Evolutionary conservation across 2,113 vertebrate genomes (phyloP), one percentile per base, ranked within the genome.

Genomic region (Campylorhamphus procurvoides): DNA sequence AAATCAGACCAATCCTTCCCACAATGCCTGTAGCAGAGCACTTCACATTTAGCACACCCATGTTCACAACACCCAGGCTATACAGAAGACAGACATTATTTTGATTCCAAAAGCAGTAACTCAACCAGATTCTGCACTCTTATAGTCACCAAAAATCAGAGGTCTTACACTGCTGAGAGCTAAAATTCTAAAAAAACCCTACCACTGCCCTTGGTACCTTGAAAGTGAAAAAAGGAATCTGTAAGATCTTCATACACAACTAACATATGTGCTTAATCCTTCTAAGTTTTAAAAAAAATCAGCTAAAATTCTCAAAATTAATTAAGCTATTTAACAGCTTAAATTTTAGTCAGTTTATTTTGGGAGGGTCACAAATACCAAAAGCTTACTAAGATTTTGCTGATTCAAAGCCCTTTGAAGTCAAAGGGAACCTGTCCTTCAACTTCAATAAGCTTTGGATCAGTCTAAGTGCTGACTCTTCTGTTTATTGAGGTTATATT

Each of bases 351-450:
- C 29, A 56, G 37, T 64, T 91, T 69, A 79, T 76, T 87, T 79
- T 44, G 73, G 12, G 3, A 73, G 3, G 42, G n/a, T 66, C 82
- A 82, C 53, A 79, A 84, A 72, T n/a, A 85, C 23, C n/a, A 66
- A 64, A 82, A 78, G 12, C 19, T 84, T 18, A 27, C 69, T 22
- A 81, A 82, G 49, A 84, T 56, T 74, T 44, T 75, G 78, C 53
- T 56, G 49, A 85, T 76, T 53, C 66, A 64, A 94, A 90, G 53
- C 10, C 19, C 62, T 76, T 2, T 64, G 39, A 91, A 94, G 37
- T 49, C 62, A 83, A 60, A 42, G 58, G 37, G 66, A 96, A 93
- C 62, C 74, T 40, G 25, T 52, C 78, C 71, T 93, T 91, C 78
- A 80, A 64, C 80, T 86, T 90, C 49, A 87, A 10, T n/a, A 82